A percentile compares a stretch with the other conserved stretches of the same genome.
phyloP scores from a whole-genome alignment of 2,888 invertebrate species.

The Trilocha varians region DNA sequence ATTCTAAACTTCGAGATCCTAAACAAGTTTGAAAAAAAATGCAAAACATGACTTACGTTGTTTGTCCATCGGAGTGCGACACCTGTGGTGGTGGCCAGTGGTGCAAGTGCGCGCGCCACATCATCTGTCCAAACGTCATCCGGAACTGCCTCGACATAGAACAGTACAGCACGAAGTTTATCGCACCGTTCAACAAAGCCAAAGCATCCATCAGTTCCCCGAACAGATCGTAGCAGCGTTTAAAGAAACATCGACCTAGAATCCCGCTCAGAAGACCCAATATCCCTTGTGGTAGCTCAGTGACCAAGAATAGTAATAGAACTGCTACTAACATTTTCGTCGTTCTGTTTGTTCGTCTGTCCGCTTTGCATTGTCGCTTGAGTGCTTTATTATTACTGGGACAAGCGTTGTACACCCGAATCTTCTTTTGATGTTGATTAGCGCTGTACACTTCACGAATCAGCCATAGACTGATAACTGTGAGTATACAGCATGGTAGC shows the following conservation, averaged over 20 bases:
- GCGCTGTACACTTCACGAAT: constrained; percentile 81
- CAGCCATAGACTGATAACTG: constrained; percentile 80
- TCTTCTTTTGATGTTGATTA: constrained; percentile 77
- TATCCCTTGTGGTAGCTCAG: constrained; percentile 89
- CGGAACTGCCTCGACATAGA: constrained; percentile 96
- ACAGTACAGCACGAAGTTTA: constrained; percentile 95
- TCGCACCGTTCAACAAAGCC: constrained; percentile 91
- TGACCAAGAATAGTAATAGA: constrained; percentile 86
- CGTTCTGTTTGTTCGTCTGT: constrained; percentile 79
- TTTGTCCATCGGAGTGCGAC: constrained; percentile 75
- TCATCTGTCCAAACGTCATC: constrained; percentile 60
- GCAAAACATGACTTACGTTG: constrained; percentile 74
- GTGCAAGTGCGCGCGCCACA: constrained; percentile 59
- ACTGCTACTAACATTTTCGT: constrained; percentile 93
- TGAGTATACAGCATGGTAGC: constrained; percentile 84
- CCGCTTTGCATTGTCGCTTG: constrained; percentile 56
- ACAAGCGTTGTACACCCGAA: constrained; percentile 61
- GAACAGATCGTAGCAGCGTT: constrained; percentile 84
- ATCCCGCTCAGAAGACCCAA: constrained; percentile 61
- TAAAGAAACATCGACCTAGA: constrained; percentile 80
- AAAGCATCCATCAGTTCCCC: constrained; percentile 93
- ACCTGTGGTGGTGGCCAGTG: constrained; percentile 62
- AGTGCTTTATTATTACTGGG: constrained; percentile 49
- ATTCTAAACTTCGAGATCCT: no score
- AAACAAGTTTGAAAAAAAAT: no score